Conservation (phyloP, 1,140 invertebrate species). For the Ceratoteleas bidentatus region DNA sequence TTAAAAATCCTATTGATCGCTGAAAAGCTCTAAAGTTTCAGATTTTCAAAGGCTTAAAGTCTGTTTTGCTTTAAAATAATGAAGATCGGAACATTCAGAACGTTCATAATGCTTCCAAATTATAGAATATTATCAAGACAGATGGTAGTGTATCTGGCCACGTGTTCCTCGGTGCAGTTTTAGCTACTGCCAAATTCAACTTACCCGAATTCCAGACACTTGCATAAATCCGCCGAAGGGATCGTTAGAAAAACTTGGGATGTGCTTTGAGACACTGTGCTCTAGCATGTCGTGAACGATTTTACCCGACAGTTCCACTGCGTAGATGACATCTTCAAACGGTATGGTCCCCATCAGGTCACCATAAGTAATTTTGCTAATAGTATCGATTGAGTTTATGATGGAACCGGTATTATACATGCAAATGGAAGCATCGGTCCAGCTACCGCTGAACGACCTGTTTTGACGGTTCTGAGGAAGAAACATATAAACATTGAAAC, state of each 20-base stretch:
- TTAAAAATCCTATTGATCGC: too few species aligned
- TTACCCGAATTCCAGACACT: slow-evolving; percentile 80
- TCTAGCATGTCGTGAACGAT: slow-evolving; percentile 80
- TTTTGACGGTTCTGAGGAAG: too few species aligned
- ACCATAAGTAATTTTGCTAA: slow-evolving; percentile 81
- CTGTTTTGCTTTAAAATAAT: too few species aligned
- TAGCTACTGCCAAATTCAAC: too few species aligned
- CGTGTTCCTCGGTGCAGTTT: neutral
- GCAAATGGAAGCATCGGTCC: slow-evolving; percentile 90
- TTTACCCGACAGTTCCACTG: slow-evolving; percentile 79
- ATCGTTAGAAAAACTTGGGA: slow-evolving; percentile 71
- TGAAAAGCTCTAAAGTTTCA: slow-evolving; percentile 36
- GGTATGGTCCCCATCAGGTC: slow-evolving; percentile 83
- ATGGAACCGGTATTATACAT: slow-evolving; percentile 89
- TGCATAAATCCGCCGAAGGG: slow-evolving; percentile 83
- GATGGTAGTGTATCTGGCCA: too few species aligned
- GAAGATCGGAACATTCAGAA: too few species aligned
- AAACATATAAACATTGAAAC: too few species aligned
- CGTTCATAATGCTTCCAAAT: too few species aligned
- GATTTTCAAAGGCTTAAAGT: too few species aligned
- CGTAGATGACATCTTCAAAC: slow-evolving; percentile 83
- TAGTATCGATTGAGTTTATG: slow-evolving; percentile 83
- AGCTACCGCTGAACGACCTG: too few species aligned
- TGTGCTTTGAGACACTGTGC: slow-evolving; percentile 81
- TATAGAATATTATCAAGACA: too few species aligned